phyloP scores from a whole-genome alignment of 1,140 invertebrate species.

The Hylaeus anthracinus region DNA sequence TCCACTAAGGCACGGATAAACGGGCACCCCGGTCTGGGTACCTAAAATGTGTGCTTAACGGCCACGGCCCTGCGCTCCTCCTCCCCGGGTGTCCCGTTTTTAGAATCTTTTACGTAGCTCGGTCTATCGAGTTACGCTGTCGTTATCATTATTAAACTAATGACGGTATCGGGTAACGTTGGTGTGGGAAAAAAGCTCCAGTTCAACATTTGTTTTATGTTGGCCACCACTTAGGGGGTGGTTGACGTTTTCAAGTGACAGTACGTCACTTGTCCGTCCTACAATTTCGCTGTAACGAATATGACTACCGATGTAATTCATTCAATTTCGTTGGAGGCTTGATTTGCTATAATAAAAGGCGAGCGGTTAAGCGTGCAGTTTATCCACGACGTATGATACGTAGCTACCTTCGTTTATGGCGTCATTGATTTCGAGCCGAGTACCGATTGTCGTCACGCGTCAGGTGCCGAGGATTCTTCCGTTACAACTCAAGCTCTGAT shows the following conservation, averaged over 20 bases:
- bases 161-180: conserved; percentile 29
- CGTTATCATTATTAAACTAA: conserved; percentile 43
- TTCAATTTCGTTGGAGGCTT: too few relatives aligned
- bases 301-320: too few relatives aligned
- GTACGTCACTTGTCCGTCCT: too few relatives aligned
- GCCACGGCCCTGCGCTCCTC: conserved; percentile 29
- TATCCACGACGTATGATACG: too few relatives aligned
- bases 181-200: neutral
- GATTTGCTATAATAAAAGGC: too few relatives aligned
- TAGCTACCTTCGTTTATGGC: too few relatives aligned
- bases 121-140: conserved; percentile 50
- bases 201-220: neutral
- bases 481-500: too few relatives aligned
- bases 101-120: conserved; percentile 13
- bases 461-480: too few relatives aligned
- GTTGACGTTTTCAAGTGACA: neutral
- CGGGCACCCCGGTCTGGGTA: conserved; percentile 75
- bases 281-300: too few relatives aligned
- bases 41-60: conserved; percentile 79
- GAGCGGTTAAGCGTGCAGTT: too few relatives aligned
- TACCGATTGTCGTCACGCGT: too few relatives aligned
- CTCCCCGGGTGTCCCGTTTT: conserved; percentile 24
- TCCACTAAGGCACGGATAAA: conserved; percentile 78
- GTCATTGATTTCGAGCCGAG: too few relatives aligned
- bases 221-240: neutral